Base-by-base conservation (phyloP, 2,797 vertebrate genomes). In the Molossus alvarezi region DNA sequence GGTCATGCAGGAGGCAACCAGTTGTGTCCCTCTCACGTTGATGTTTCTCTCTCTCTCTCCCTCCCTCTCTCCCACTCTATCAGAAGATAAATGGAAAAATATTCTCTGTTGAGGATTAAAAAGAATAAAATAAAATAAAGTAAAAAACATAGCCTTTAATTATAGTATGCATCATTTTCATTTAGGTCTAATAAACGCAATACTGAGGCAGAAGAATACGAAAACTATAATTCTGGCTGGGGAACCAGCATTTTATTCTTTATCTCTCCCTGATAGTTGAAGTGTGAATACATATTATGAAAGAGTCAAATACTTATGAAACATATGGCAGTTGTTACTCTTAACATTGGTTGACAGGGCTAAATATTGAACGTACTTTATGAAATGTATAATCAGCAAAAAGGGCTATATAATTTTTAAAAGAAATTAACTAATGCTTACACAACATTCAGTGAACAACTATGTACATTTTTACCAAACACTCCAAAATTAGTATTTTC, bases 361-460 rank as follows among this genome's bases (percentile, higher is more conserved):
- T 69, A 90, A 95, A 76, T 48, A 82, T 0, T 64, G 21, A 91
- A 85, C 60, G 92, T 0, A 76, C 23, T 82, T 85, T 83, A 48
- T 73, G 86, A 91, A 91, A 72, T 75, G 6, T 27, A 95, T n/a
- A 81, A 83, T 37, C 3, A 84, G 73, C 41, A 83, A 71, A 72
- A 92, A 90, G 60, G n/a, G 5, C 18, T 55, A 95, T 18, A 80
- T 67, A 92, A 89, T 83, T 41, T 95, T 89, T 90, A 51, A 67
- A 64, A 94, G n/a, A 72, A 95, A 94, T 55, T 65, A 95, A 94
- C 48, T 65, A 20, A 81, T 79, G 58, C 3, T 88, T 88, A 88
- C 37, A 60, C 45, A 85, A 90, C 41, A 80, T n/a, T 87, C 37
- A 91, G 64, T 53, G 21, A 88, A 73, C n/a, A 48, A 76, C 25